Base-by-base conservation (phyloP, 2,797 vertebrate species). In the Catostomus latipinnis region DNA sequence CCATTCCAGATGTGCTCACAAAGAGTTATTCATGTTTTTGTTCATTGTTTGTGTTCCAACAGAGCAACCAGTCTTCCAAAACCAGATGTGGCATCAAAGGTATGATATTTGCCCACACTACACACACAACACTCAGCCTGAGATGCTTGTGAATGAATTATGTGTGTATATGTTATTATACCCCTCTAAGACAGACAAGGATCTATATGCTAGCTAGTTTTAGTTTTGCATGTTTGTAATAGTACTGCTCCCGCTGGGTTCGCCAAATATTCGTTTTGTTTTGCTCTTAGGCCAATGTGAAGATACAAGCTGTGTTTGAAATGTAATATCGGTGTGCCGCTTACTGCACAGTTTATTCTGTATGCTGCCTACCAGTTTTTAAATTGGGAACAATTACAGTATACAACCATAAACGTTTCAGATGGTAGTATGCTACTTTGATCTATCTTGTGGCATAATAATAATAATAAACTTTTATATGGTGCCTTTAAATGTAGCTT, bases 1-100 rank as follows among this genome's bases (percentile, higher is more conserved):
- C 60, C 52, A 49, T 13, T 11, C 22, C 43, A 34, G 43, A 58
- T 68, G 65, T 68, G 65, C 18, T 68, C 22, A 50, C 18, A n/a
- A 18, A 62, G 5, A 74, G 22, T 66, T 22, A 66, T 45, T 70
- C 13, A 78, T 62, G 67, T 46, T 71, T 46, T 72, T 74, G 7
- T 73, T 12, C 6, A 12, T 65, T 45, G 7, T 81, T 45, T 86
- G 73, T 89, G 13, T 86, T 88, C 69, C 90, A 86, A 8, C 78
- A 96, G 95, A 91, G 92, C 93, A 88, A 70, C 92, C 80, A 86
- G 91, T 84, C 60, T 86, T 78, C 70, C 87, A 10, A 95, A 94
- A 86, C 93, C 95, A 5, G 93, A 95, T 75, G 92, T 94, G 65
- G 86, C 94, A 83, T 90, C 92, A 75, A 96, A 96, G 96, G 97